Conservation (phyloP, 2,797 vertebrate species). For the Periparus ater region DNA sequence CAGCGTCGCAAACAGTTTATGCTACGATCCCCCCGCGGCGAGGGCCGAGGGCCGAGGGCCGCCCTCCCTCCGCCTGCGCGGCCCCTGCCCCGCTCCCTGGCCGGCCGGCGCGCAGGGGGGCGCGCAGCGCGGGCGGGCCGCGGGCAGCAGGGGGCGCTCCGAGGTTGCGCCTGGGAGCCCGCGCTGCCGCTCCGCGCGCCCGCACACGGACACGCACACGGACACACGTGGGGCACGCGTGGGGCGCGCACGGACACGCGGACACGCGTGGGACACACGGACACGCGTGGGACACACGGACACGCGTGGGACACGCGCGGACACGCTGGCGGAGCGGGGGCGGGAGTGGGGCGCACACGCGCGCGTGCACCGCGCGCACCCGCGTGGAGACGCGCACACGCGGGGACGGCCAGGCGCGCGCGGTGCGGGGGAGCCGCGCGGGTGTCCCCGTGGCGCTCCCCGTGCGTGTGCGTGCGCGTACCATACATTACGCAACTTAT, state of each 20-base stretch:
- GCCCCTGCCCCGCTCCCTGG: background rate
- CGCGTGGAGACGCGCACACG: fast-evolving
- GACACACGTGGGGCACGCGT: background rate
- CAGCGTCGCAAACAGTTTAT: background rate
- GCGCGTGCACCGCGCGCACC: fast-evolving
- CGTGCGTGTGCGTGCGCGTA: background rate
- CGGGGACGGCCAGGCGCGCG: background rate
- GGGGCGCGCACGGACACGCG: background rate
- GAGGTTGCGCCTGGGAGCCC: conserved; percentile 74
- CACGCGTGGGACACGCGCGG: background rate
- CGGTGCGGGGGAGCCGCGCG: background rate
- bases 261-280: background rate
- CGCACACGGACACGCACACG: background rate
- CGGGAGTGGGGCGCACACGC: background rate
- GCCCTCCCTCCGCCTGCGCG: background rate
- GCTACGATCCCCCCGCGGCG: background rate
- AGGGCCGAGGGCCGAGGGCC: background rate
- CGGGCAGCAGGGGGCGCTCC: conserved; percentile 91
- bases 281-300: background rate
- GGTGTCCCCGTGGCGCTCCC: background rate
- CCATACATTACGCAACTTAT: conserved; percentile 70
- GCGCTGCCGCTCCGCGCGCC: background rate
- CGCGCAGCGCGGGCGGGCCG: background rate
- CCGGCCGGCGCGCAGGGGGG: background rate
- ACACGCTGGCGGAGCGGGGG: too few species aligned